phyloP scores from a whole-genome alignment of 2,888 invertebrate species.

The Acanthosepion lycidas region DNA sequence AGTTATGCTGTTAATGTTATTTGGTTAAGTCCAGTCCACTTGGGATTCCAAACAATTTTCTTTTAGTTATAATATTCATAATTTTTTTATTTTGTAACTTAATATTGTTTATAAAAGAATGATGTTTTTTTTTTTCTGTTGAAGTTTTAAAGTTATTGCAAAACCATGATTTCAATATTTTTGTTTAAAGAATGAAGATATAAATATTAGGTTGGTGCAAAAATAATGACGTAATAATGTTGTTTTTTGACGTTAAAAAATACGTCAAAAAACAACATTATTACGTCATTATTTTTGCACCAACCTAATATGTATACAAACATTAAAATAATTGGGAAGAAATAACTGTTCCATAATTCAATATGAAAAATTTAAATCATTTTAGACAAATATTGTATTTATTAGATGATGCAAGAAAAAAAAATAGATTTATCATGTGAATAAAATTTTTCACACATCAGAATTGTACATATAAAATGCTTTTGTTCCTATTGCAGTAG shows the following conservation, averaged over 20 bases:
- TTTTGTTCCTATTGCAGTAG: too few species aligned
- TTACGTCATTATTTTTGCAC: too few species aligned
- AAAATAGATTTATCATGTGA: background rate
- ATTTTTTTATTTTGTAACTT: background rate
- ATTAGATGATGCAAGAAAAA: background rate
- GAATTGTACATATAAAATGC: too few species aligned
- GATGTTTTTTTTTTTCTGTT: background rate
- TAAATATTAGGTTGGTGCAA: too few species aligned
- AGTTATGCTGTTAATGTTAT: too few species aligned
- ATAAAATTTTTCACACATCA: too few species aligned
- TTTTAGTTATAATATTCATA: background rate
- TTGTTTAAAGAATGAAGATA: too few species aligned
- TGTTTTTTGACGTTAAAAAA: too few species aligned
- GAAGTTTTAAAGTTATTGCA: background rate
- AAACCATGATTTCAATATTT: background rate
- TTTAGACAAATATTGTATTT: background rate
- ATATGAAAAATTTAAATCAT: background rate
- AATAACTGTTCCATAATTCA: background rate
- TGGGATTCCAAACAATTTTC: background rate
- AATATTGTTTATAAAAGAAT: background rate
- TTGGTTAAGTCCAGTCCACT: background rate
- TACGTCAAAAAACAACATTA: too few species aligned
- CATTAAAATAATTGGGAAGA: background rate
- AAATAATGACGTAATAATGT: too few species aligned
- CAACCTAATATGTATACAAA: background rate